Evolutionary conservation across 2,113 vertebrate species (phyloP), one percentile per base, ranked within the genome.

Genomic region (Vulpes ferrilata): DNA sequence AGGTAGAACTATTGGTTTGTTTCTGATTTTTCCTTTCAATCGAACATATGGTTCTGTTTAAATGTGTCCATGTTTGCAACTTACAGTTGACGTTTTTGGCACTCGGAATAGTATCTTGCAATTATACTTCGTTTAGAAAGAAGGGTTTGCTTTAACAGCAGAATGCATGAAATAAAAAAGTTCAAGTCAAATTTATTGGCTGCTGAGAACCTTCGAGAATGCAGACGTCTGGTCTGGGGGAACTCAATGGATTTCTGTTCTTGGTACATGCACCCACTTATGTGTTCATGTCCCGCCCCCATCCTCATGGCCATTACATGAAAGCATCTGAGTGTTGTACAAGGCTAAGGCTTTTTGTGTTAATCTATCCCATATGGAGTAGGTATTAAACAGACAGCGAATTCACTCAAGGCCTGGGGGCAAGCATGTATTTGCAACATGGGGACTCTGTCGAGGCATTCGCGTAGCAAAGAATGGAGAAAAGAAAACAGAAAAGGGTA

Each of bases 11-110:
- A 98, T 94, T 97, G 93, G 57, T 91, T 97, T 60, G 10, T 87
- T 98, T 97, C 96, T 98, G 92, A 93, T 98, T 97, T 98, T 97
- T 96, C 74, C 94, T 98, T 98, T 96, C 85, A 0, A 95, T 97
- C 78, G 93, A 69, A 98, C 99, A 99, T 99, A 98, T 99, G 99
- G 98, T 99, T 99, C 98, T 98, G 98, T 90, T 99, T 99, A 99
- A 98, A 98, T 0, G 51, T 97, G 98, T 98, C 98, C 98, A 98
- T 98, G 98, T 99, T 99, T 99, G 98, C 98, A 98, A 98, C 98
- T 98, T 97, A 96, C 95, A 98, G 98, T 98, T 98, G 98, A 99
- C 98, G 97, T 98, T 98, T 99, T 98, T 99, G 99, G 99, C 99
- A 98, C 98, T 98, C 93, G 16, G 96, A 98, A 97, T 65, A 97